phyloP scores from a whole-genome alignment of 2,888 invertebrate genomes.

The Pherbina coryleti region DNA sequence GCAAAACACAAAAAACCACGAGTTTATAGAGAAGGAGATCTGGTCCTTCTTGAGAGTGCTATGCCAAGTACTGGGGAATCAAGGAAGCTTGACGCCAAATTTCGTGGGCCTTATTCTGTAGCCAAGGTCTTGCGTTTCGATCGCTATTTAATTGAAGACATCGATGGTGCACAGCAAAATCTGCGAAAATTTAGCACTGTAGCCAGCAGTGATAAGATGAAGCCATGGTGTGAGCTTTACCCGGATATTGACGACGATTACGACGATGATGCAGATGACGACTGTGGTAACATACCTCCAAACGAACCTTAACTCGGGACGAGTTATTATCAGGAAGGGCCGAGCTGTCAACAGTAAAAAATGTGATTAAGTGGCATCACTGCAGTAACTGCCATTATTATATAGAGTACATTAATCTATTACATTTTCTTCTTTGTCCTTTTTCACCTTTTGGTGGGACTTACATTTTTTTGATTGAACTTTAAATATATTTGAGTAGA shows the following conservation, averaged over 20 bases:
- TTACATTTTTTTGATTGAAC: too few relatives aligned
- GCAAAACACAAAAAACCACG: constrained; percentile 32
- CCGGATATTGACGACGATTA: constrained; percentile 36
- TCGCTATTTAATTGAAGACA: too few relatives aligned
- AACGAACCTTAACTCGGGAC: constrained; percentile 35
- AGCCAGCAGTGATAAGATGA: constrained; percentile 16
- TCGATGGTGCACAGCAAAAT: too few relatives aligned
- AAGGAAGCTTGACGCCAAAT: constrained; percentile 16
- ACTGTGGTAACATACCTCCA: not conserved
- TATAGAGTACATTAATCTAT: too few relatives aligned
- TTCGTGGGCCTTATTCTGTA: constrained; percentile 32
- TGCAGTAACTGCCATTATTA: too few relatives aligned
- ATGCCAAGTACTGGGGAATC: constrained; percentile 32
- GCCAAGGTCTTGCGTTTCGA: too few relatives aligned
- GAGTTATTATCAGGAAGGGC: constrained; percentile 39
- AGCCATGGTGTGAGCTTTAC: constrained; percentile 39
- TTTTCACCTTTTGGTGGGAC: too few relatives aligned
- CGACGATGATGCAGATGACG: constrained; percentile 6
- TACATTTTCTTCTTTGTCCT: too few relatives aligned
- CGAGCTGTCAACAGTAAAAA: constrained; percentile 38
- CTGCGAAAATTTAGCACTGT: too few relatives aligned
- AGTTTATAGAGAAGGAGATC: constrained; percentile 26
- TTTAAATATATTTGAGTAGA: too few relatives aligned
- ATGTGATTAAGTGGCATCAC: too few relatives aligned
- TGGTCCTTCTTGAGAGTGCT: constrained; percentile 30